Conservation (phyloP, 2,113 vertebrate genomes). For the Heptranchias perlo region DNA sequence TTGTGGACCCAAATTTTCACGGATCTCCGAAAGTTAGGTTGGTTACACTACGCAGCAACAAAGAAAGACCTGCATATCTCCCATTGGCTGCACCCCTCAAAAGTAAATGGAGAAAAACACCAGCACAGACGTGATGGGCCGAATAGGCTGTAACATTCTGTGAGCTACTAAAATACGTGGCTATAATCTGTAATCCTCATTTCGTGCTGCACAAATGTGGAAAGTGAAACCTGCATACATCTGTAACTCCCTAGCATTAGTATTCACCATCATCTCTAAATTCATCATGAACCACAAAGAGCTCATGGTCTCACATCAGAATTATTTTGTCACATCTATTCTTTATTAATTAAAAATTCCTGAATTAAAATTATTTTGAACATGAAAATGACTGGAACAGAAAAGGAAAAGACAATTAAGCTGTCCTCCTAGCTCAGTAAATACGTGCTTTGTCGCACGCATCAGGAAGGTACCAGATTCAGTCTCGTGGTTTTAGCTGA, state of each 20-base stretch:
- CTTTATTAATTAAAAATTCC: not conserved
- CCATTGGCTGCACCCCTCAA: not conserved
- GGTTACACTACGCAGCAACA: not conserved
- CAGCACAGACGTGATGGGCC: not conserved
- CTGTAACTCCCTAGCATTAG: not conserved
- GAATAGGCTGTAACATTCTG: not conserved
- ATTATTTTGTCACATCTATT: not conserved
- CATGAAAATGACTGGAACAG: not conserved
- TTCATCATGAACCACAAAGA: not conserved
- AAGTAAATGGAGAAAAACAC: not conserved
- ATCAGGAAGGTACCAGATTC: not conserved
- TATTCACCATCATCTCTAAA: not conserved
- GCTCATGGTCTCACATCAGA: not conserved
- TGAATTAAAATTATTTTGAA: not conserved
- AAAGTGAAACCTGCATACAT: not conserved
- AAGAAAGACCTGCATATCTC: not conserved
- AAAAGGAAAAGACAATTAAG: not conserved
- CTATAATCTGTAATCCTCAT: not conserved
- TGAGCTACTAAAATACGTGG: not conserved
- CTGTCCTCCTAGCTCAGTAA: not conserved
- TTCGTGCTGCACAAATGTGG: not conserved
- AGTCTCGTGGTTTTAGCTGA: not conserved
- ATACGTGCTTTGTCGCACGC: not conserved
- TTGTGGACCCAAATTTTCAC: not conserved
- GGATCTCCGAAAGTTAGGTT: not conserved